These are phyloP conservation scores for Pseudococcus jackbeardsleyi DNA, from an alignment of 2,888 invertebrate species.

Conservation along the genomic window DNA sequence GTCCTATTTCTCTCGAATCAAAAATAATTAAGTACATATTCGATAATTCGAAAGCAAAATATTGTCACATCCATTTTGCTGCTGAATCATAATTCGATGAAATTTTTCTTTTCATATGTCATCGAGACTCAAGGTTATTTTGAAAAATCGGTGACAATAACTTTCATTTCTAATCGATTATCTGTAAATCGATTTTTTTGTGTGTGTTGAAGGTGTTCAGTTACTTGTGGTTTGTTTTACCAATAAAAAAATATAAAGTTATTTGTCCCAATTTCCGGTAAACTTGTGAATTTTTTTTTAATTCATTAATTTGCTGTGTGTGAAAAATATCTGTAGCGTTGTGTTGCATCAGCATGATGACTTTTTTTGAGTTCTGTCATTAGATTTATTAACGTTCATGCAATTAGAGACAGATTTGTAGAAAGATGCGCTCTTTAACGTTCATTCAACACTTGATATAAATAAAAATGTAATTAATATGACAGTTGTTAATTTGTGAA, in stretches of 20 bases:
- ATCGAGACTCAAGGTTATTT: not conserved
- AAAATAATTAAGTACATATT: not conserved
- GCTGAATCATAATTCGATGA: not conserved
- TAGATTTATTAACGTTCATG: slow-evolving; percentile 49
- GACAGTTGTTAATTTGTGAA: slow-evolving; percentile 53
- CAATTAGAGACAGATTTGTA: slow-evolving; percentile 55
- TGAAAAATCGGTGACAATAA: not conserved
- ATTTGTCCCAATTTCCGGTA: too few species aligned
- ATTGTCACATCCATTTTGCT: not conserved
- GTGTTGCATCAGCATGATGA: not conserved
- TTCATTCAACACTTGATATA: not conserved
- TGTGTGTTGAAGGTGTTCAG: not conserved
- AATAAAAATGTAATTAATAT: slow-evolving; percentile 59
- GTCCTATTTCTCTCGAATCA: not conserved
- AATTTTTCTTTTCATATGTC: not conserved
- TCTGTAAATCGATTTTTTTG: not conserved
- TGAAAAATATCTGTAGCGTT: not conserved
- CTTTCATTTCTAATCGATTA: not conserved
- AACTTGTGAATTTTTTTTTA: not conserved
- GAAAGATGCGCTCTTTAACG: slow-evolving; percentile 34
- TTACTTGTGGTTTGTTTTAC: not conserved
- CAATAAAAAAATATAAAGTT: not conserved
- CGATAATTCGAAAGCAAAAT: not conserved
- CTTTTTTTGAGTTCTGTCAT: not conserved
- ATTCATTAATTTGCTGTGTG: not conserved